Evolutionary conservation across 2,888 invertebrate species (phyloP).

Genomic region (Embidobia sp.): DNA sequence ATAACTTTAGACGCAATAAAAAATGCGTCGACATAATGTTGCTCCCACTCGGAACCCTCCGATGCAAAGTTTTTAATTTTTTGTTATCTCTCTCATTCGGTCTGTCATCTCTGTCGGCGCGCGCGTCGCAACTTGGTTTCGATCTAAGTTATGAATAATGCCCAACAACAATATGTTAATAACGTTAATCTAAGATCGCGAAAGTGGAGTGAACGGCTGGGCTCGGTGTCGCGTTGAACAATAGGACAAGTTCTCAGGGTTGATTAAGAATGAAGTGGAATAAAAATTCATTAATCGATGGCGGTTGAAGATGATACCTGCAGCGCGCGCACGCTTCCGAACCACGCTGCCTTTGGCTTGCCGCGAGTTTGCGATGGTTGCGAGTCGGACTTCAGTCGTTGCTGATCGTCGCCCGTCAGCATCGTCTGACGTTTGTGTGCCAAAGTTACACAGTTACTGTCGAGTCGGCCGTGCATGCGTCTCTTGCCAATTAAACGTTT

Average conservation of each 20-base stretch:
- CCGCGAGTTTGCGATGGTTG: slow-evolving; percentile 62
- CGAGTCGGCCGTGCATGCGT: slow-evolving; percentile 62
- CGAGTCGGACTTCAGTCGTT: slow-evolving; percentile 63
- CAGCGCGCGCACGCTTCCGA: slow-evolving; percentile 64
- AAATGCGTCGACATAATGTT: too few relatives aligned
- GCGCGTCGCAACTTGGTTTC: background rate
- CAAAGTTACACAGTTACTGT: slow-evolving; percentile 60
- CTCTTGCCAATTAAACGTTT: slow-evolving; percentile 27
- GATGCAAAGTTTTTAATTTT: too few relatives aligned
- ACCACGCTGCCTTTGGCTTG: slow-evolving; percentile 61
- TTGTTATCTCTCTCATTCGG: too few relatives aligned
- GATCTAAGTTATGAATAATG: slow-evolving; percentile 9
- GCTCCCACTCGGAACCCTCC: too few relatives aligned
- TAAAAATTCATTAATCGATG: slow-evolving; percentile 67
- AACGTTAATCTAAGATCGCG: slow-evolving; percentile 28
- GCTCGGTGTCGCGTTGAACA: slow-evolving; percentile 6
- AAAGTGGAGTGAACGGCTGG: slow-evolving; percentile 24
- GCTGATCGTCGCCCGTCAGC: slow-evolving; percentile 64
- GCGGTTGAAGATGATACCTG: slow-evolving; percentile 63
- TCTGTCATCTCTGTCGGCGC: too few relatives aligned
- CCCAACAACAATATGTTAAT: slow-evolving; percentile 16
- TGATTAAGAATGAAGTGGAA: slow-evolving; percentile 62
- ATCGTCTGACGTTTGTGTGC: slow-evolving; percentile 64
- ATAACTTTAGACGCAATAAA: too few relatives aligned
- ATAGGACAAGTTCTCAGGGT: slow-evolving; percentile 29